Conservation (phyloP, 2,113 vertebrate genomes). For the Collichthys lucidus region DNA sequence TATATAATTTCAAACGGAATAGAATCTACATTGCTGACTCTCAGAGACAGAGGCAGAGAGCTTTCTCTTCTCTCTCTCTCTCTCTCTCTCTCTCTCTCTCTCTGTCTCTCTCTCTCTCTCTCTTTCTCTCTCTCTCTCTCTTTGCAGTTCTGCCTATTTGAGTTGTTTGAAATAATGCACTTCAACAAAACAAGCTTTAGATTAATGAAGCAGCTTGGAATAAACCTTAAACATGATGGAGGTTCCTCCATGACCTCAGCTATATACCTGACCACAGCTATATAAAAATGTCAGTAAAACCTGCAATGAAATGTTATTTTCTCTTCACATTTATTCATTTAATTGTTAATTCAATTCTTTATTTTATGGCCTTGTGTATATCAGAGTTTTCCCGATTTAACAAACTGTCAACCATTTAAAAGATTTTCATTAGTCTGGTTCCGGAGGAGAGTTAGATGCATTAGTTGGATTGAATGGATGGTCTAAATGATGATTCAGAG, state of each 20-base stretch:
- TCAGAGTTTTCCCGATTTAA: constrained; percentile 10
- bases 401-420: constrained; percentile 7
- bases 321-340: constrained; percentile 35
- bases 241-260: constrained; percentile 1
- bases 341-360: constrained; percentile 38
- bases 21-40: neutral
- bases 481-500: constrained; percentile 12
- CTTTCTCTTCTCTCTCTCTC: neutral
- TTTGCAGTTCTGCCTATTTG: neutral
- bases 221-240: constrained; percentile 29
- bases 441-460: neutral
- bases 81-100: neutral
- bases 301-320: constrained; percentile 23
- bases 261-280: neutral
- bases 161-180: neutral
- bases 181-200: constrained; percentile 7
- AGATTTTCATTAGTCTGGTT: constrained; percentile 26
- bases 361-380: constrained; percentile 20
- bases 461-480: neutral
- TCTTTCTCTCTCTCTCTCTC: no score
- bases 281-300: constrained; percentile 25
- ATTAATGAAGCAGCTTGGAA: constrained; percentile 14
- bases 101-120: no score
- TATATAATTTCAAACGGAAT: constrained; percentile 32
- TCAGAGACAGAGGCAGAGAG: neutral